Conservation (phyloP, 2,888 invertebrate genomes). For the Cyclophora albipunctata region DNA sequence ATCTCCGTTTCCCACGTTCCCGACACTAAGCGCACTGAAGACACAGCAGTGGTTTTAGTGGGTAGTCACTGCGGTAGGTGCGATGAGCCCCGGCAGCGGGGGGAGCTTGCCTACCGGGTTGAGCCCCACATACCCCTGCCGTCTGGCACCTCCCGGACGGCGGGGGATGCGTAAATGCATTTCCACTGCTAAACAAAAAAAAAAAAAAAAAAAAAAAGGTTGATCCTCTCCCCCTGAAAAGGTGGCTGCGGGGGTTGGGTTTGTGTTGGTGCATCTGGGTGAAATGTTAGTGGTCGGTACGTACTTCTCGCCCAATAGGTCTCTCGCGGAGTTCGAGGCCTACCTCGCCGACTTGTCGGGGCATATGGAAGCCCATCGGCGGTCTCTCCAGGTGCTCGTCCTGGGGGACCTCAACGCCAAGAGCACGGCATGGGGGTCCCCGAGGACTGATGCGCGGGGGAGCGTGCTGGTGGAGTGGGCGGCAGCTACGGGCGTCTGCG, state of each 20-base stretch:
- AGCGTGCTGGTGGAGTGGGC: neutral
- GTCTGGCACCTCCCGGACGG: too few species aligned
- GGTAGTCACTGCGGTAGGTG: too few species aligned
- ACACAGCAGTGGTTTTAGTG: too few species aligned
- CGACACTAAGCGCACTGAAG: too few species aligned
- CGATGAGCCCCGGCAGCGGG: too few species aligned
- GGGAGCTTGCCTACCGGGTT: too few species aligned
- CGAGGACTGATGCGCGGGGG: neutral
- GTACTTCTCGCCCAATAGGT: slow-evolving; percentile 19
- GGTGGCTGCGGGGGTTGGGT: slow-evolving; percentile 6
- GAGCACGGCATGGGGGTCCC: neutral
- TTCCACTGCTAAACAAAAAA: too few species aligned
- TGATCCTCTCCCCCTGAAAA: slow-evolving; percentile 1
- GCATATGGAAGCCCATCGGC: neutral
- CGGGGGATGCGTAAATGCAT: too few species aligned
- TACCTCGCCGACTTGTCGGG: neutral
- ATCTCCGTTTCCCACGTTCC: too few species aligned
- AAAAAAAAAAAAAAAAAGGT: too few species aligned
- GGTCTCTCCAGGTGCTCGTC: neutral
- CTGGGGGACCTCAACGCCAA: neutral
- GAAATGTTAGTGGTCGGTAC: slow-evolving; percentile 6
- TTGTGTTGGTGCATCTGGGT: slow-evolving; percentile 2
- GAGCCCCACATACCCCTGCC: too few species aligned
- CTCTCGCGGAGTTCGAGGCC: slow-evolving; percentile 14
- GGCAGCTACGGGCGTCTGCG: too few species aligned